Evolutionary conservation across 2,113 vertebrate genomes (phyloP).

Genomic region (Zeus faber): DNA sequence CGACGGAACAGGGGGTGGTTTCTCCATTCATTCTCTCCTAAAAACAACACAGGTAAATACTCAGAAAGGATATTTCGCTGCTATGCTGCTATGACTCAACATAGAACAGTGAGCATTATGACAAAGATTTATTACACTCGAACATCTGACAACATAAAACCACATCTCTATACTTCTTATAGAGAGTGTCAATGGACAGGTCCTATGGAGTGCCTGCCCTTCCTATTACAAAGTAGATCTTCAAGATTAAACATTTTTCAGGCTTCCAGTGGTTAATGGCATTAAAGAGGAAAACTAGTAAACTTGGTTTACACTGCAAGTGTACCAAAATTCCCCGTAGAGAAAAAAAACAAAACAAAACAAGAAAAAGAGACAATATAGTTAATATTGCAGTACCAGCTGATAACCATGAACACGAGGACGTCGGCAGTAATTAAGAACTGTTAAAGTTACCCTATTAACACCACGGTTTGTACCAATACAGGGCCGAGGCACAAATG

Average conservation of each 20-base stretch:
- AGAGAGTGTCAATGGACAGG: slow-evolving; percentile 34
- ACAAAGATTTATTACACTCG: slow-evolving; percentile 67
- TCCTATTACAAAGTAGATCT: slow-evolving; percentile 38
- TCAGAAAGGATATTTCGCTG: too few species aligned
- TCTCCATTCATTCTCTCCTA: too few species aligned
- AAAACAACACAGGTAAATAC: too few species aligned
- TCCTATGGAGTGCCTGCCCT: slow-evolving; percentile 9
- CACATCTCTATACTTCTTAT: slow-evolving; percentile 30
- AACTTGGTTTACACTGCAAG: slow-evolving; percentile 24
- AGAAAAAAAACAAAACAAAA: slow-evolving; percentile 13
- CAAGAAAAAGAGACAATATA: slow-evolving; percentile 16
- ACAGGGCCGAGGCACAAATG: slow-evolving; percentile 37
- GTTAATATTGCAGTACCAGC: slow-evolving; percentile 31
- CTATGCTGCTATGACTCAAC: too few species aligned
- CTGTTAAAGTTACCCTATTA: slow-evolving; percentile 7
- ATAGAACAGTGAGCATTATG: too few species aligned
- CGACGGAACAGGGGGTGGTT: too few species aligned
- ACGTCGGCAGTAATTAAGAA: slow-evolving; percentile 18
- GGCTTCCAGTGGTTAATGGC: slow-evolving; percentile 16
- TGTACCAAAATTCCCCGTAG: neutral
- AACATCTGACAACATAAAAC: slow-evolving; percentile 48
- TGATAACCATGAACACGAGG: slow-evolving; percentile 19
- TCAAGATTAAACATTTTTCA: slow-evolving; percentile 40
- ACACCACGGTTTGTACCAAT: slow-evolving; percentile 39
- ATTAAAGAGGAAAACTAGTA: slow-evolving; percentile 14